Base-by-base conservation (phyloP, 2,888 invertebrate genomes). In the Caenorhabditis macrosperma region DNA sequence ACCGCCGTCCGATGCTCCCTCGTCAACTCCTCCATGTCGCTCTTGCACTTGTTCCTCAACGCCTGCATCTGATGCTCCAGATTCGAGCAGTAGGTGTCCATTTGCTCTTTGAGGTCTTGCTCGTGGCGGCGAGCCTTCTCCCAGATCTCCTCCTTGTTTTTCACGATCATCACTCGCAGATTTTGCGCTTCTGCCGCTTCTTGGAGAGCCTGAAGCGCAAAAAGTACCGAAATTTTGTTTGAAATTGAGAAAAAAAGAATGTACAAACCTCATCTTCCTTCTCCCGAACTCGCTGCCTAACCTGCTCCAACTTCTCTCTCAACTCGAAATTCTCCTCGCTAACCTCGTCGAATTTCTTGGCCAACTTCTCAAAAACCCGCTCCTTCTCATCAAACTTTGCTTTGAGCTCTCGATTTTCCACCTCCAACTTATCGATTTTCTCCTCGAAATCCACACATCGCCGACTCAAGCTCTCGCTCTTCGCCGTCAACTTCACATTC, bases 131-230 rank as follows among this genome's bases (percentile, higher is more conserved):
- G 33, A 1, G 24, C 64, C 44, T 28, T 9, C 12, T 38, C 64
- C 64, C 20, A 63, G 24, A 20, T 41, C 17, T 35, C 57, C 10
- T 57, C 57, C 15, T 57, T 38, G 17, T 72, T 54, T 2, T 66
- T 55, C 17, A 72, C n/a, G 20, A 78, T 67, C 15, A 67, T 10
- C 1, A 48, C 48, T 50, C 61, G 48, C 17, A 67, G 61, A 10
- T 57, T 41, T 33, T 60, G 71, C 9, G 67, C 44, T 9, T 78
- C 78, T n/a, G 35, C 24, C 1, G 67, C 60, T 30, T 68, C 60
- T 20, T 61, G 54, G 5, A 67, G 33, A 4, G 64, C 64, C 60
- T 68, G 33, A 55, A 54, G 52, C 24, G 22, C 1, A 12, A 15
- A 33, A 35, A n/a, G n/a, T n/a, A n/a, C n/a, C n/a, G n/a, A n/a